Base-by-base conservation (phyloP, 2,888 invertebrate genomes). In the Pheosia gnoma region DNA sequence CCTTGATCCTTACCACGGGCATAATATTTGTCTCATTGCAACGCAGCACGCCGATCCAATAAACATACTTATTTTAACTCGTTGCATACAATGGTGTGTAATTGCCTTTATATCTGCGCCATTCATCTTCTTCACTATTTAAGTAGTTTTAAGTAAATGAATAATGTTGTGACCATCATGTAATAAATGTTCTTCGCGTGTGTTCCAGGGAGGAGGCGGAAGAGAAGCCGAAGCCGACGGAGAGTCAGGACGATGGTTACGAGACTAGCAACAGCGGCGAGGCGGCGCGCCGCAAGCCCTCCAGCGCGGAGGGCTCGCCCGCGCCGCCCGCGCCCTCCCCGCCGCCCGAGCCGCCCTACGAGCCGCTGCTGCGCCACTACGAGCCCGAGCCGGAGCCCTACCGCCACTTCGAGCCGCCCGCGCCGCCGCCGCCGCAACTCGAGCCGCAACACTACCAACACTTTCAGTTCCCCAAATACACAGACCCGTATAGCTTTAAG, bases 221-320 rank as follows among this genome's bases (percentile, higher is more conserved):
- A 72, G 93, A 91, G 78, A 93, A 95, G 93, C 90, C 92, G 84
- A 92, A 90, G 86, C 86, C 89, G 82, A 94, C 95, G 82, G 97
- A 97, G 93, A 96, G 95, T 81, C 96, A 96, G 83, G 97, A 98
- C 94, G 97, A 98, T 94, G 97, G 97, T 74, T 98, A 98, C 94
- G 97, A 97, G 94, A 97, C 97, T 78, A 96, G 97, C 91, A 97
- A 95, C 77, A 95, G 95, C 82, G 95, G 93, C 82, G 93, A 93
- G 88, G 90, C 88, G 85, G 85, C 90, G 87, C 92, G 92, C 74
- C 90, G 90, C 83, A 90, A 90, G 86, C 86, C 85, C 81, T 81
- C 89, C 79, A 80, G 87, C 87, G 76, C 83, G 51, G 84, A 82
- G 82, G 83, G 81, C 78, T 83, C 85, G 74, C 86, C 84, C 71